Conservation (phyloP, 2,888 invertebrate genomes). For the Gymnoscelis rufifasciata region DNA sequence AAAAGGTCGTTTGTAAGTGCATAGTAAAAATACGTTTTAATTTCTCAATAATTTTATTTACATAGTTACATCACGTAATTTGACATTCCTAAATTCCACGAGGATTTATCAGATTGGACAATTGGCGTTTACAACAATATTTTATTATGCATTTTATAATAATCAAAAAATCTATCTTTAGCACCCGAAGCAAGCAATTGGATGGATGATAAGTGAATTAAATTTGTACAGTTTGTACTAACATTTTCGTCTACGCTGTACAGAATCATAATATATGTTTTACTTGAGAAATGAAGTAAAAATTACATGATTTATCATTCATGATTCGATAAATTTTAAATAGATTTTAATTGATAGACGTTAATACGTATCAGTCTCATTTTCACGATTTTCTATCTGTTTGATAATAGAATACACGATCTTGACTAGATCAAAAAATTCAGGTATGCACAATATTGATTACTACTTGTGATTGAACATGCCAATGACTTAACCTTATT, state of each 20-base stretch:
- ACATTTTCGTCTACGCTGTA: no score
- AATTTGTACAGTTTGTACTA: slow-evolving; percentile 24
- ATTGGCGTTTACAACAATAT: slow-evolving; percentile 31
- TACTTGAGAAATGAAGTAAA: no score
- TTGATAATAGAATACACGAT: slow-evolving; percentile 14
- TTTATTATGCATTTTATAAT: slow-evolving; percentile 21
- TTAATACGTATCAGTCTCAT: slow-evolving; percentile 69
- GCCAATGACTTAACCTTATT: slow-evolving; percentile 35
- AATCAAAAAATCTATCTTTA: slow-evolving; percentile 28
- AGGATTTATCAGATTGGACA: slow-evolving; percentile 34
- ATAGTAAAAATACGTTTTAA: slow-evolving; percentile 5
- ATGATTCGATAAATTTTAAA: slow-evolving; percentile 18
- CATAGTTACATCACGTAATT: slow-evolving; percentile 67
- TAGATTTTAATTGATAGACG: slow-evolving; percentile 40
- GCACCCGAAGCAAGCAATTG: slow-evolving; percentile 60
- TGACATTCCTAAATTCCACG: slow-evolving; percentile 36
- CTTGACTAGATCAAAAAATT: slow-evolving; percentile 46
- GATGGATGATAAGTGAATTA: slow-evolving; percentile 47
- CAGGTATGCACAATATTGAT: slow-evolving; percentile 6
- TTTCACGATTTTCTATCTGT: slow-evolving; percentile 42
- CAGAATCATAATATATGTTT: no score
- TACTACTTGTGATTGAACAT: slow-evolving; percentile 28
- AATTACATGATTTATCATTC: neutral
- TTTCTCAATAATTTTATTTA: slow-evolving; percentile 62
- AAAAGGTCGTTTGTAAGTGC: no score